Evolutionary conservation across 1,140 invertebrate genomes (phyloP), one percentile per base, ranked within the genome.

Genomic region (Phenacoccus solenopsis): DNA sequence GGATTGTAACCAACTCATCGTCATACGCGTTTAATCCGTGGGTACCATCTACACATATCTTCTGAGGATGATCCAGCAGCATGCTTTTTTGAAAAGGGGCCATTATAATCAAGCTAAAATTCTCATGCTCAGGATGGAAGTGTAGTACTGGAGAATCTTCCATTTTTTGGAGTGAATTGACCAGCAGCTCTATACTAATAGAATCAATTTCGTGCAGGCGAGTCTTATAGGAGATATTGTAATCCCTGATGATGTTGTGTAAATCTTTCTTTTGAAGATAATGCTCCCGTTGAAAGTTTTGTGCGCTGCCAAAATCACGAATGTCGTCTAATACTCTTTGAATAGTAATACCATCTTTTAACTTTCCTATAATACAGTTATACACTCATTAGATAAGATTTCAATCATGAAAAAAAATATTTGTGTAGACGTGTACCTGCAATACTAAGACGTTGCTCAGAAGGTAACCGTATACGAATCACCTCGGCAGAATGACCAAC

Each of bases 21-120:
- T 69, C 49, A 28, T 72, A 67, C 10, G 69, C 21, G 49, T 56
- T 70, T 9, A 67, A 27, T 4, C 64, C 72, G 28, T 73, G 69
- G 16, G 70, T 71, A 25, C 69, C 59, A 72, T 72, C 71, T 0
- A 61, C 30, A 70, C 32, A 72, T 27, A 73, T 71, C 69, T 71
- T 69, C 13, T 71, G 1, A 7, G 22, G 12, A 57, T 59, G 68
- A 69, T 71, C 61, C 35, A 67, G 2, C 49, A 73, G 9, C 25
- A 49, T 21, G 27, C n/a, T 21, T 35, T 67, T 20, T 67, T 72
- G 71, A 16, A 70, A 72, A 13, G 28, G 21, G 10, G 71, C 67
- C 71, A 70, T 72, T 68, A 73, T 70, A 25, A 73, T 57, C 0
- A 72, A 13, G 27, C 30, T 1, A 61, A 73, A 73, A 30, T 73